Base-by-base conservation (phyloP, 2,888 invertebrate genomes). In the Sericinus montela region DNA sequence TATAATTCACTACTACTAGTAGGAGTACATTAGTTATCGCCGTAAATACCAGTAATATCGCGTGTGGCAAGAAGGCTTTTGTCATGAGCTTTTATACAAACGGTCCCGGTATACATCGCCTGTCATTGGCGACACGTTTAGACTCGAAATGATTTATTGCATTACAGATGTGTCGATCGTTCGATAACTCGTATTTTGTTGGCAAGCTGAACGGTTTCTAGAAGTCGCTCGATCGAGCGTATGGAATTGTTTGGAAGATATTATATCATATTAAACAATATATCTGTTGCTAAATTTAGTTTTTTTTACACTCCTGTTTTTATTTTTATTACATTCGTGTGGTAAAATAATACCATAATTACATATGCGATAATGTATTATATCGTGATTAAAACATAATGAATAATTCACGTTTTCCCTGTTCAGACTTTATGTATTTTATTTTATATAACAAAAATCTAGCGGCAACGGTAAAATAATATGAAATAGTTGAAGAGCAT, bases 121-220 rank as follows among this genome's bases (percentile, higher is more conserved):
- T 53, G 59, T 57, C 58, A 57, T 52, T 53, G 57, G 52, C 60
- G 69, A 70, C 71, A 65, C 66, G 65, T 71, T 75, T 67, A 68
- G 66, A 67, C 59, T 60, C 50, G 48, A 56, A 58, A 75, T 79
- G 79, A 80, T 80, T 80, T 77, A 80, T 79, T 75, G 69, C 69
- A 55, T 59, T 58, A 62, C 56, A 54, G 54, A 67, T 58, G 67
- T 62, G 66, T 64, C 63, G 61, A 61, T 53, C 53, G 56, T 60
- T 65, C 62, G 52, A 54, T 57, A 58, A 52, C 48, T 48, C 45
- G 30, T 11, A 37, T 41, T 47, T 23, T 19, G 36, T 30, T 47
- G 47, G 42, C 47, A 47, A 47, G 32, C 43, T 43, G 28, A 29
- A 14, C 44, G 47, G 45, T 49, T 30, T 30, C 48, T 40, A 32